Evolutionary conservation across 2,797 vertebrate species (phyloP), one percentile per base, ranked within the genome.

Genomic region (Gastrophryne carolinensis): DNA sequence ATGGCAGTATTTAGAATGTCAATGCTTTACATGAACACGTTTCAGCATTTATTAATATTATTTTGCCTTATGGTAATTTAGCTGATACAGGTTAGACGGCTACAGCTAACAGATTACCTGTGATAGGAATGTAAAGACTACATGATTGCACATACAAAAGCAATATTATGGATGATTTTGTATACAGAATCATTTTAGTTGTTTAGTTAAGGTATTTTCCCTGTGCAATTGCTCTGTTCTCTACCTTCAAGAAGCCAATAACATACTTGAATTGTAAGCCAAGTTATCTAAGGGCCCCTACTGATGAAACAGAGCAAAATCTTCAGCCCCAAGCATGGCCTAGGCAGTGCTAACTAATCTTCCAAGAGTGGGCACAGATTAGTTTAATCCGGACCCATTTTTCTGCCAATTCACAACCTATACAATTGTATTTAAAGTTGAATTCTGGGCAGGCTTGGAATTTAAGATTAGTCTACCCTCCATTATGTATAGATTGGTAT

Each of bases 1-100:
- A 37, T 23, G 19, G 63, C 47, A 66, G 47, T 13, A 32, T 52
- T 35, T 30, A 11, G 44, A 47, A 47, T 47, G 44, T 47, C 44
- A 21, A 11, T 47, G 53, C 17, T 54, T 32, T 15, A 49, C 24
- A 66, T 50, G 5, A 1, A 26, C 34, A 13, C 39, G 4, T 21
- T 66, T 49, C 17, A 49, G 49, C 47, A 52, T 17, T 4, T 29
- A 30, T 68, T 37, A 56, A 30, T 37, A 67, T 24, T 54, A 47
- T 50, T 56, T 39, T 56, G 50, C 65, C 50, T 68, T 68, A 27
- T 39, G 24, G 50, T 56, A 41, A 37, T 27, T n/a, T n/a, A 39
- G 32, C n/a, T 56, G 13, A 6, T 50, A 23, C 50, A 68, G 4
- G 17, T 49, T 26, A 56, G 26, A 26, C 4, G 23, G 30, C 24